A percentile compares a stretch with the other conserved stretches of the same genome.
These are phyloP conservation scores for Dicaeum eximium DNA, from an alignment of 2,113 vertebrate species.

Conservation along the genomic window DNA sequence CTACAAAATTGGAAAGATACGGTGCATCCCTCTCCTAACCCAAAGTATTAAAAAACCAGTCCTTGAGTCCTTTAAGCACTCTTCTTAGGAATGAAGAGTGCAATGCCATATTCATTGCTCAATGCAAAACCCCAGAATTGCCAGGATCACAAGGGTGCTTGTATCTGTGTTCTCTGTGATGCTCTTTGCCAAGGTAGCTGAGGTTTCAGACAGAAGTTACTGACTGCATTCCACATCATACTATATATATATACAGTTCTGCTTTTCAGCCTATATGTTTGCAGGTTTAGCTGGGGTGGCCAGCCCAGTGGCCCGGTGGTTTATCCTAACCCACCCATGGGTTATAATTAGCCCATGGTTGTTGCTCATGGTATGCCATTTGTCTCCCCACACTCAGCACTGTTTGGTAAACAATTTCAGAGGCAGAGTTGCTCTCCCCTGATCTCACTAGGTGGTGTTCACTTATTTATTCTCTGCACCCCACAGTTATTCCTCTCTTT, in stretches of 20 bases:
- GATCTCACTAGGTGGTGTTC: conserved; percentile 44
- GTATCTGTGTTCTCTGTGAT: neutral
- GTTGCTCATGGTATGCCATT: conserved; percentile 10
- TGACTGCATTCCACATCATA: neutral
- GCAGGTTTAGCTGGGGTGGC: neutral
- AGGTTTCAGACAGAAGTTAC: neutral
- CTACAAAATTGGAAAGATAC: neutral
- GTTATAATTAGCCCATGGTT: conserved; percentile 31
- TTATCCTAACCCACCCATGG: conserved; percentile 27
- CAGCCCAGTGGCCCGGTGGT: neutral
- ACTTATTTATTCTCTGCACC: neutral
- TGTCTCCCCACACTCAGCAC: conserved; percentile 51
- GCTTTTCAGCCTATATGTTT: conserved; percentile 25
- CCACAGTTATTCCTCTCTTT: neutral
- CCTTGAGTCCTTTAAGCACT: neutral
- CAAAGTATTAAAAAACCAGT: neutral
- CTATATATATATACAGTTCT: conserved; percentile 13
- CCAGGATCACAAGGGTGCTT: neutral
- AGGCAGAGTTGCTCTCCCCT: neutral
- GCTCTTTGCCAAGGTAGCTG: neutral
- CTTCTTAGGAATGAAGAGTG: neutral
- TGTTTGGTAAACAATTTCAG: conserved; percentile 52
- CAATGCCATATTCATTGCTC: neutral
- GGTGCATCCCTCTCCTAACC: neutral
- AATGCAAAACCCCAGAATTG: neutral